A percentile compares a stretch with the other conserved stretches of the same genome.
These are phyloP conservation scores for Maccullochella peelii DNA, from an alignment of 2,113 vertebrate species.

Conservation along the genomic window DNA sequence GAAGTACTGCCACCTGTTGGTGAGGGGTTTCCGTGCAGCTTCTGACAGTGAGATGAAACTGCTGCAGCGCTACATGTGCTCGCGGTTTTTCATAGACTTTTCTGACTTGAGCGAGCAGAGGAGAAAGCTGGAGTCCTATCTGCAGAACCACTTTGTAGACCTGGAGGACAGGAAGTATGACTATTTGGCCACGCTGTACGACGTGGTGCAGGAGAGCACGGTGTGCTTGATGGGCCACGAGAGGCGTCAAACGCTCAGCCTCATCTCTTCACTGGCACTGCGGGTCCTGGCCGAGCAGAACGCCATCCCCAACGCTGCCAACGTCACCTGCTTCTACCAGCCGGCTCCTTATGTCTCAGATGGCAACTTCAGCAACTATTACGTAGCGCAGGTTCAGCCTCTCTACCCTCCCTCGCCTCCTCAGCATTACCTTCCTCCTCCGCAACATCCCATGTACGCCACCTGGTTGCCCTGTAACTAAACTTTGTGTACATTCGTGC, in stretches of 20 bases:
- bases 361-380: conserved; percentile 98
- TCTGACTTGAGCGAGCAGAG: conserved; percentile 94
- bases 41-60: conserved; percentile 91
- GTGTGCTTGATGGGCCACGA: conserved; percentile 99
- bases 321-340: conserved; percentile 99
- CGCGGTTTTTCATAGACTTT: conserved; percentile 99
- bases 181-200: conserved; percentile 95
- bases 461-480: conserved; percentile 98
- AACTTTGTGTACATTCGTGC: conserved; percentile 44
- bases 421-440: conserved; percentile 78
- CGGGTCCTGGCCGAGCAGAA: conserved; percentile 95
- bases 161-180: conserved; percentile 98
- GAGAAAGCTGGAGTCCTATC: conserved; percentile 96
- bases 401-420: conserved; percentile 86
- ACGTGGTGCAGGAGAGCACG: conserved; percentile 97
- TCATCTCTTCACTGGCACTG: conserved; percentile 95
- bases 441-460: conserved; percentile 85
- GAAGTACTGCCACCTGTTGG: conserved; percentile 98
- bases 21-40: conserved; percentile 94
- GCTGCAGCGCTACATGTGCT: conserved; percentile 99
- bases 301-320: conserved; percentile 94
- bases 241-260: conserved; percentile 94
- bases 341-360: conserved; percentile 96
- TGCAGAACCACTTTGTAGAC: conserved; percentile 98
- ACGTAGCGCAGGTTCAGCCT: conserved; percentile 95